Evolutionary conservation across 2,888 invertebrate genomes (phyloP), one percentile per base, ranked within the genome.

Genomic region (Pseudococcus viburni): DNA sequence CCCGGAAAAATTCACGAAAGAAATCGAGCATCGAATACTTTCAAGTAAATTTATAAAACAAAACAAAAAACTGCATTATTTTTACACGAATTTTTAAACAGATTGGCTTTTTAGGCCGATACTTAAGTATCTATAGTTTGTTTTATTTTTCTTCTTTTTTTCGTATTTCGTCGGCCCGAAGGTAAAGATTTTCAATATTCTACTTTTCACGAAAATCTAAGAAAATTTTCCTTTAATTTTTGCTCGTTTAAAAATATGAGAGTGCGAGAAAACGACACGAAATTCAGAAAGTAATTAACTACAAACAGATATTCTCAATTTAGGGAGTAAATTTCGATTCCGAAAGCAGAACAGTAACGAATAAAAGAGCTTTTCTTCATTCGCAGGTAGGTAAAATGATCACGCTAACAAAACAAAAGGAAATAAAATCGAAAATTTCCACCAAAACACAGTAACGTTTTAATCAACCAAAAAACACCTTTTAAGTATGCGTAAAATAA

Each of bases 291-390:
- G 59, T 12, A 73, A 12, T 73, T 73, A 73, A 73, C 26, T 73
- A 73, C 26, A 59, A 26, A 73, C 68, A 73, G 68, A 73, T 73
- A 73, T 73, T 73, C 26, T 73, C 26, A 33, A 73, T 73, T 64
- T 64, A 3, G 26, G 26, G 1, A 19, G 22, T 22, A 8, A 33
- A 73, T 73, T 22, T 33, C 11, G 9, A 73, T 73, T 73, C 26
- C 68, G 68, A 26, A 73, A 11, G 68, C 68, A 12, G 26, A 26
- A 73, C 15, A 73, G 26, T 2, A 26, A 9, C 68, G 33, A 33
- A 73, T 33, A 33, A 73, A 73, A 12, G 15, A 26, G 68, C 68
- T 73, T 73, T 73, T 11, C n/a, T 26, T 33, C 12, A 26, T 73
- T 73, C 33, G 68, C 64, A 55, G n/a, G 26, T 0, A 73, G 1